Evolutionary conservation across 2,113 vertebrate genomes (phyloP).

Genomic region (Gambusia affinis): DNA sequence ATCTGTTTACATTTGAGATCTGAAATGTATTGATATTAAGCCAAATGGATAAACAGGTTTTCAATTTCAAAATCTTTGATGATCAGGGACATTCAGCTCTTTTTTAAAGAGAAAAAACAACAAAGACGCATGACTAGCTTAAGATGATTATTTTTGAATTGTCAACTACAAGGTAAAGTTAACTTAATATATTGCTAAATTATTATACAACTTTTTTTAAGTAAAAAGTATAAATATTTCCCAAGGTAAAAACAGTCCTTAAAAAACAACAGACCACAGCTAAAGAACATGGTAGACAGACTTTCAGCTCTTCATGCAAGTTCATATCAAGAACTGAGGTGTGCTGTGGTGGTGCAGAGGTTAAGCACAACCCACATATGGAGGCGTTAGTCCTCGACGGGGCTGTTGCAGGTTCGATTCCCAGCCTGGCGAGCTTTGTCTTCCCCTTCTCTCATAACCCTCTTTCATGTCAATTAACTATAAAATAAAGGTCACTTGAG

Average conservation of each 20-base stretch:
- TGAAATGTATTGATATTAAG: conserved; percentile 18
- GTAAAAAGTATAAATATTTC: background rate
- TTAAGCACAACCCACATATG: no score
- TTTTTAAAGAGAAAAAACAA: background rate
- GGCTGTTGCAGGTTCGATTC: no score
- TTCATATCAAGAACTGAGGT: no score
- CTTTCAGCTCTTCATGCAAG: no score
- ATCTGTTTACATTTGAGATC: conserved; percentile 5
- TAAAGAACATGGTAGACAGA: no score
- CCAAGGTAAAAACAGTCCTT: background rate
- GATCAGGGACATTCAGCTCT: background rate
- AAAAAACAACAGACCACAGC: background rate
- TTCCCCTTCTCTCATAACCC: no score
- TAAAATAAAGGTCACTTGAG: no score
- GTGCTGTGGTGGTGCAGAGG: no score
- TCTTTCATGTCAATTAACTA: no score
- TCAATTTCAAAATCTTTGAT: background rate
- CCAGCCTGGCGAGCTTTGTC: no score
- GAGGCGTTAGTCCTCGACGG: no score
- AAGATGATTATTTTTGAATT: background rate
- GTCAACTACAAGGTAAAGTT: background rate
- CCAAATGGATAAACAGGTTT: conserved; percentile 20
- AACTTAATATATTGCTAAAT: background rate
- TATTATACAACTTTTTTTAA: background rate
- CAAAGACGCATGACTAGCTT: background rate